phyloP scores from a whole-genome alignment of 2,888 invertebrate genomes.

The Apoda limacodes region DNA sequence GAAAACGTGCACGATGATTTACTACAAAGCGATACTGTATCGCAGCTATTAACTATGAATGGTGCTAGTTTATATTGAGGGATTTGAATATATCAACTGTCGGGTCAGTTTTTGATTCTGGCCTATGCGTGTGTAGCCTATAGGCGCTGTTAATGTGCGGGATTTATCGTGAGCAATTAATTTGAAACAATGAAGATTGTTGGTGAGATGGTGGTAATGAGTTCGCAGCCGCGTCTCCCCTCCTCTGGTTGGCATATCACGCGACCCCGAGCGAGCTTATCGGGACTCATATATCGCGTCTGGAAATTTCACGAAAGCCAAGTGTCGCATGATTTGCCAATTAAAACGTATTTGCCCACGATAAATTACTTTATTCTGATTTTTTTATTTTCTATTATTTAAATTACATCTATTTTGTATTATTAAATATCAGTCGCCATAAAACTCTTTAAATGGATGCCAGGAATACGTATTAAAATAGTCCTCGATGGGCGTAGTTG shows the following conservation, averaged over 20 bases:
- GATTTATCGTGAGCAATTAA: conserved; percentile 24
- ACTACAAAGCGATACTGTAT: too few species aligned
- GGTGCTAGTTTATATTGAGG: too few species aligned
- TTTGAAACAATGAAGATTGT: conserved; percentile 37
- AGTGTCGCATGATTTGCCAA: conserved; percentile 18
- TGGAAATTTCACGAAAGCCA: conserved; percentile 15
- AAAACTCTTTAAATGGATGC: too few species aligned
- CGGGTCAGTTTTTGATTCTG: too few species aligned
- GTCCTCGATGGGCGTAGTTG: too few species aligned
- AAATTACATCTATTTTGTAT: too few species aligned
- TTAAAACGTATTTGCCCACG: conserved; percentile 17
- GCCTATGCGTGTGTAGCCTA: too few species aligned
- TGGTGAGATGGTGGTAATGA: conserved; percentile 30
- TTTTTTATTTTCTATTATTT: too few species aligned
- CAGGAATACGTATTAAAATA: too few species aligned
- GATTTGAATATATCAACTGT: too few species aligned
- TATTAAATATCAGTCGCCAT: too few species aligned
- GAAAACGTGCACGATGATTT: conserved; percentile 20
- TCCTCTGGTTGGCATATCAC: conserved; percentile 44
- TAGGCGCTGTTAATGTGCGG: background rate
- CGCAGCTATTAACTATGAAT: too few species aligned
- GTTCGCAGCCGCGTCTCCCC: conserved; percentile 16
- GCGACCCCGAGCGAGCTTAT: conserved; percentile 33
- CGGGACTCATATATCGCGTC: conserved; percentile 25
- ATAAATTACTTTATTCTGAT: conserved; percentile 8